Evolutionary conservation across 2,888 invertebrate species (phyloP), one percentile per base, ranked within the genome.

Genomic region (Megaustenia siamemsis): DNA sequence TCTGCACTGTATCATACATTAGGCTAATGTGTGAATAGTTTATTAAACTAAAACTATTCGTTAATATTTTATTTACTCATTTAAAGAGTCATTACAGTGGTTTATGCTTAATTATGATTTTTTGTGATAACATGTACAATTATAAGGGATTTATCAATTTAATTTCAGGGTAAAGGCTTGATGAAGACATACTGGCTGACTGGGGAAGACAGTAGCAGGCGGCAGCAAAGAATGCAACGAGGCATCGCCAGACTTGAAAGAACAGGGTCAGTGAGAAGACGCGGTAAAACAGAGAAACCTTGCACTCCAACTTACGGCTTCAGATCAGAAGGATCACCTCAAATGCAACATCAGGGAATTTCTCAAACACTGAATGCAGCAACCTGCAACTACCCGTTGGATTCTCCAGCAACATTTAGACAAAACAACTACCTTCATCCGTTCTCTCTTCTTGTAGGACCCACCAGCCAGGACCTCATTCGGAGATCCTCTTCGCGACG

Each of bases 101-200:
- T 15, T 24, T 40, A 43, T 75, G 24, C 35, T 15, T 53, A 78
- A 35, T 21, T 35, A 56, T 15, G 56, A 49, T 53, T 53, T 78
- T 56, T 35, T 38, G 40, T 12, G n/a, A 45, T 45, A 10, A 12
- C 45, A 45, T 6, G 12, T 45, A 45, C 45, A 45, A 10, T 45
- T 10, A 45, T 21, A 21, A 53, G 12, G 12, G 53, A 21, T 53
- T 18, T 40, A 4, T 60, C 38, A n/a, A 12, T 77, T 38, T 15
- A 53, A 32, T 60, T 40, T 1, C 87, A 94, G 94, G 94, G 94
- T 43, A 94, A 94, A 87, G 94, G 94, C 4, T 90, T 92, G 35
- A 92, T 93, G 45, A 88, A 91, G 85, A 94, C 94, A 5, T 94
- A 93, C 88, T 94, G 93, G 92, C 88, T 94, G 76, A 87, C 88